Evolutionary conservation across 2,113 vertebrate species (phyloP).

Genomic region (Dasyornis broadbenti): DNA sequence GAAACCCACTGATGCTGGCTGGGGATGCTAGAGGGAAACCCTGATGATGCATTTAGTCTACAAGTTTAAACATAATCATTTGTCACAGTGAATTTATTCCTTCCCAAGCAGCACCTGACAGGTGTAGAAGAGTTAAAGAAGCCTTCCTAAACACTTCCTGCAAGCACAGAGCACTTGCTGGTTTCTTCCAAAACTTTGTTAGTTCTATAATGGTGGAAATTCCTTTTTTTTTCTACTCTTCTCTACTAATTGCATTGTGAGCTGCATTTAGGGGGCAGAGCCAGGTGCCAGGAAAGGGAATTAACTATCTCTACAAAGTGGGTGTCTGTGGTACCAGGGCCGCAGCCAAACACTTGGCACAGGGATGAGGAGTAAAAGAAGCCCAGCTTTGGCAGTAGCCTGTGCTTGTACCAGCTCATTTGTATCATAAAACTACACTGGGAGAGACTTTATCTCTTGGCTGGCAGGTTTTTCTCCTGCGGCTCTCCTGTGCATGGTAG

Average conservation of each 20-base stretch:
- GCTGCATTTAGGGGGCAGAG: not conserved
- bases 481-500: not conserved
- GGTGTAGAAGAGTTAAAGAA: not conserved
- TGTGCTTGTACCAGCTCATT: not conserved
- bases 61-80: not conserved
- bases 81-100: not conserved
- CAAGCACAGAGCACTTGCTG: not conserved
- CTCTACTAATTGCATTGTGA: not conserved
- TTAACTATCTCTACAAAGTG: fast-evolving
- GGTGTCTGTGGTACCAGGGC: not conserved
- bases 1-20: not conserved
- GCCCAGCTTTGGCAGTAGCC: not conserved
- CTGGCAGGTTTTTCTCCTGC: not conserved
- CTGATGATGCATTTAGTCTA: not conserved
- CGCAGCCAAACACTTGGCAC: not conserved
- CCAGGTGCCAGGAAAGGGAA: not conserved
- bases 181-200: not conserved
- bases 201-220: not conserved
- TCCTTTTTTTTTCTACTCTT: not conserved
- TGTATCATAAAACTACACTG: not conserved
- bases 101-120: not conserved
- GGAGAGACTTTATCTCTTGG: not conserved
- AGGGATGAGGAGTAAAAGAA: not conserved
- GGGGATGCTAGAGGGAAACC: not conserved
- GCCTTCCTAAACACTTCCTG: not conserved